Percentiles rank a stretch among this genome's conserved stretches.
Evolutionary conservation across 2,888 invertebrate species (phyloP).

Genomic region (Phlogophora meticulosa): DNA sequence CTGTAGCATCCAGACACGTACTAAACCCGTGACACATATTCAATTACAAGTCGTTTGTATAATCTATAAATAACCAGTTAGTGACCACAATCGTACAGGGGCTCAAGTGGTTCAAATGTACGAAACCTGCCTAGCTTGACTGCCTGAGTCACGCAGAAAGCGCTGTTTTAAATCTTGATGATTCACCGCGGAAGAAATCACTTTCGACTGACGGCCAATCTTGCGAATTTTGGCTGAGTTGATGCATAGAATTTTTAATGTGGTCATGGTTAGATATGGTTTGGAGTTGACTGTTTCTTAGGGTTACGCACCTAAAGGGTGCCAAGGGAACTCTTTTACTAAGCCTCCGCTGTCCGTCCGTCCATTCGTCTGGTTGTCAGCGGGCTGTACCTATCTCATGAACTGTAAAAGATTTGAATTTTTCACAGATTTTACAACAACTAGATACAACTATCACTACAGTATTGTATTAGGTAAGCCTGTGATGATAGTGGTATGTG

Average conservation of each 20-base stretch:
- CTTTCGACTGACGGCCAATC: slow-evolving; percentile 68
- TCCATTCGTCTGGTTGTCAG: no score
- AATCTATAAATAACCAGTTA: slow-evolving; percentile 62
- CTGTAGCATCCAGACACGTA: slow-evolving; percentile 25
- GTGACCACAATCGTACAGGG: slow-evolving; percentile 50
- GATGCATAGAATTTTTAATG: slow-evolving; percentile 53
- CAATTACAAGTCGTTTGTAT: slow-evolving; percentile 51
- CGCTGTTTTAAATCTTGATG: slow-evolving; percentile 64
- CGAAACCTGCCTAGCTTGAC: slow-evolving; percentile 62
- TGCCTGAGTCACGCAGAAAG: slow-evolving; percentile 70
- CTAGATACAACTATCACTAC: no score
- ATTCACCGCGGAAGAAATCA: slow-evolving; percentile 73
- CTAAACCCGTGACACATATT: slow-evolving; percentile 57
- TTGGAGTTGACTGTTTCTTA: not conserved
- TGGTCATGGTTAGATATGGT: slow-evolving; percentile 22
- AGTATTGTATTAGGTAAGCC: no score
- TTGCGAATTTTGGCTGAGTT: slow-evolving; percentile 48
- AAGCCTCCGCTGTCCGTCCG: no score
- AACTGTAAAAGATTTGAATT: no score
- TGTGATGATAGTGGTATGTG: no score
- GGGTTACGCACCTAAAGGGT: no score
- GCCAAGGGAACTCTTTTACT: no score
- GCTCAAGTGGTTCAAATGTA: slow-evolving; percentile 68
- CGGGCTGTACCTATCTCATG: no score
- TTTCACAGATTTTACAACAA: no score